Percentiles rank a stretch among this genome's conserved stretches.
Conservation (phyloP, 2,113 vertebrate species). For the Sebastes schlegelii region DNA sequence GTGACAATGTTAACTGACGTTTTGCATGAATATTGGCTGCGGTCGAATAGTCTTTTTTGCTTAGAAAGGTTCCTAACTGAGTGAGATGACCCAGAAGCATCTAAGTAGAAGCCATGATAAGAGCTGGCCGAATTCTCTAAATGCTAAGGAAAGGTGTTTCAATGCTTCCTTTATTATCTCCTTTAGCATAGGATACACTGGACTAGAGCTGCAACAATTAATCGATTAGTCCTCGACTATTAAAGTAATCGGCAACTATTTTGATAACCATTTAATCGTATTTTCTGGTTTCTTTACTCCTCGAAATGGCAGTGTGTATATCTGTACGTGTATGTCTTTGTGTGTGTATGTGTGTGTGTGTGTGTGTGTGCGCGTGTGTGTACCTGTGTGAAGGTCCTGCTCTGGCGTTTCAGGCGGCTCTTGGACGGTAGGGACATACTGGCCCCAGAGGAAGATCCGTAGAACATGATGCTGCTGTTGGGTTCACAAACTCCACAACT, state of each 20-base stretch:
- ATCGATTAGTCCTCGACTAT: no score
- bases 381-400: slow-evolving; percentile 90
- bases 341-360: slow-evolving; percentile 2
- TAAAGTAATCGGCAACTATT: no score
- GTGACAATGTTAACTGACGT: neutral
- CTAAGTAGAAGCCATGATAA: neutral
- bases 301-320: neutral
- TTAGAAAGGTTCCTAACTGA: neutral
- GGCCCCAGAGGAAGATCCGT: slow-evolving; percentile 89
- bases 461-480: slow-evolving; percentile 87
- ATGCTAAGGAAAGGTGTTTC: neutral
- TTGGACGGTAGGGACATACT: slow-evolving; percentile 93
- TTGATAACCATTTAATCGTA: no score
- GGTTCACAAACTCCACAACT: slow-evolving; percentile 67
- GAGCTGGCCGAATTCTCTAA: neutral
- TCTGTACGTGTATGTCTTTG: slow-evolving; percentile 5
- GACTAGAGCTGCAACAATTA: no score
- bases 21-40: neutral
- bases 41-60: neutral
- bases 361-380: neutral
- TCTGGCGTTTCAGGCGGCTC: slow-evolving; percentile 92
- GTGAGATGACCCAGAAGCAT: neutral
- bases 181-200: neutral
- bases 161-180: neutral
- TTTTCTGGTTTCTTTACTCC: no score